Conservation (phyloP, 2,113 vertebrate genomes). For the Hippotragus niger region DNA sequence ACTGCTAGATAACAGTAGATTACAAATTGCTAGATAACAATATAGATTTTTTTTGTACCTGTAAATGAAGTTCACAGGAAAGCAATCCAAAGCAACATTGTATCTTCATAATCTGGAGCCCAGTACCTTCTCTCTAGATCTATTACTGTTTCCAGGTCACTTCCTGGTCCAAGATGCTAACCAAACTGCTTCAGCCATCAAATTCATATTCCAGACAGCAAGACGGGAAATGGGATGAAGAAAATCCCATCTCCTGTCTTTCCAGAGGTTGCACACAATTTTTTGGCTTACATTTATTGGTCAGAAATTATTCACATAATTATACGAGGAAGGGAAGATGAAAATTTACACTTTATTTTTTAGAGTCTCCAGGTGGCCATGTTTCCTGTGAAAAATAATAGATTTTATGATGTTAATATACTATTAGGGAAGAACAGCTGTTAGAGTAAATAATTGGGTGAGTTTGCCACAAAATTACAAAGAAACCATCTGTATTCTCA, state of each 20-base stretch:
- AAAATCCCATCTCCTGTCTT: not conserved
- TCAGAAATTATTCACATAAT: not conserved
- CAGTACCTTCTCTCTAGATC: not conserved
- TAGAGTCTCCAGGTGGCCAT: not conserved
- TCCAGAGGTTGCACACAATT: not conserved
- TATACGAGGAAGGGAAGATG: not conserved
- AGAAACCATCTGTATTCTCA: not conserved
- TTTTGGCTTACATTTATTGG: not conserved
- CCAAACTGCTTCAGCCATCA: not conserved
- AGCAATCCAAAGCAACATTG: not conserved
- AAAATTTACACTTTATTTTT: not conserved
- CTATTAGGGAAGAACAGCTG: not conserved
- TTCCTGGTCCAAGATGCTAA: not conserved
- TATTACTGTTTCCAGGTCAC: not conserved
- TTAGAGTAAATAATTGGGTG: not conserved
- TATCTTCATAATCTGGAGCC: not conserved
- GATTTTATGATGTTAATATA: not conserved
- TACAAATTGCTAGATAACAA: not conserved
- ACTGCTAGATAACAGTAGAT: not conserved
- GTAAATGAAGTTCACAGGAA: not conserved
- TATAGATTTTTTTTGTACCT: not conserved
- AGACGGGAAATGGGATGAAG: not conserved
- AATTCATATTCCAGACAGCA: not conserved
- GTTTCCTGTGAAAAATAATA: constrained; percentile 3
- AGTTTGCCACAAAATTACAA: not conserved